Evolutionary conservation across 2,888 invertebrate genomes (phyloP), one percentile per base, ranked within the genome.

Genomic region (Eledona agricola): DNA sequence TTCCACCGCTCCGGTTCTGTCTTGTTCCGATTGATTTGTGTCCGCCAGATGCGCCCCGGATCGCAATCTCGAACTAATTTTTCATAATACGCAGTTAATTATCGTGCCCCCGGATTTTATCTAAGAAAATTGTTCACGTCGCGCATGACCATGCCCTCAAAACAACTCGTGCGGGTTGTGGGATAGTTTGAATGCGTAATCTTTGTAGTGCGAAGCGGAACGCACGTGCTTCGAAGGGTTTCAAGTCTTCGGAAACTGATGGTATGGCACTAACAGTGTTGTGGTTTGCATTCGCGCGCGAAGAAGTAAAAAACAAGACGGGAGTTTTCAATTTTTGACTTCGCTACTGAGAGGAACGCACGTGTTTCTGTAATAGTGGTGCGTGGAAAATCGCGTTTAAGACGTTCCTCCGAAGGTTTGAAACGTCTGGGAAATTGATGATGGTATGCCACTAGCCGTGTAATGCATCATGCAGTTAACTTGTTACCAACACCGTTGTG

Each of bases 21-120:
- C 29, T 13, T 4, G 5, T 9, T n/a, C 22, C 6, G 23, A 29
- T 38, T 49, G 22, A 31, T 38, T 25, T 38, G 26, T 28, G 17
- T 20, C 28, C 20, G 17, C 28, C 34, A 51, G 32, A 51, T 34
- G 34, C 40, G 22, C 20, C 5, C 34, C 17, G 10, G 34, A 25
- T 22, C 22, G 9, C 17, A 47, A 17, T 2, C n/a, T 6, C 26
- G 23, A 42, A 42, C 42, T 51, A 42, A 51, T 51, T 28, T 42
- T 51, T 22, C 28, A 51, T n/a, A 51, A 51, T 42, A 51, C 26
- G 28, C 17, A 13, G 9, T 9, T 50, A 45, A 45, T 42, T 47
- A 37, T 13, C 25, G 15, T 47, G 22, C 20, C 45, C 20, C 9
- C 7, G 11, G 19, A 15, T 17, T 22, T 43, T 40, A 49, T 40